Conservation (phyloP, 2,113 vertebrate genomes). For the Caranx melampygus region DNA sequence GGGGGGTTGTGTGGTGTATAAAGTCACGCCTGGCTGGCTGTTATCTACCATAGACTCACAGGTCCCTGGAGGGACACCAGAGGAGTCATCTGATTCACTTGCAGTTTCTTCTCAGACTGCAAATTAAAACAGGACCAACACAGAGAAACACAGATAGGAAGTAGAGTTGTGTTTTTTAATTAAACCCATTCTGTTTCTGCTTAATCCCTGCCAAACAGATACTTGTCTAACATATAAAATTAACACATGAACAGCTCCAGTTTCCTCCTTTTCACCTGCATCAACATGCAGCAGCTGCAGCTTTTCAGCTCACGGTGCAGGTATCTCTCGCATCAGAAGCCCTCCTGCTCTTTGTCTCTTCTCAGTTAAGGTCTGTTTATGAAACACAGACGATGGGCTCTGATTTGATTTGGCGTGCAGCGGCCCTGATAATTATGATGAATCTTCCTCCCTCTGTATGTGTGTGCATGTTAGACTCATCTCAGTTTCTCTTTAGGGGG, state of each 20-base stretch:
- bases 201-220: constrained; percentile 62
- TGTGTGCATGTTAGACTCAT: constrained; percentile 2
- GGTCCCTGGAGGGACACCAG: constrained; percentile 75
- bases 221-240: constrained; percentile 51
- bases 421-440: constrained; percentile 78
- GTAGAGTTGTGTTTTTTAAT: constrained; percentile 50
- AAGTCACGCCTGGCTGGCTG: constrained; percentile 74
- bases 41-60: constrained; percentile 75
- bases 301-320: constrained; percentile 28
- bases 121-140: constrained; percentile 75
- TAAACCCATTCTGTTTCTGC: constrained; percentile 65
- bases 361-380: constrained; percentile 65
- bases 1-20: constrained; percentile 12
- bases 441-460: constrained; percentile 55
- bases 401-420: constrained; percentile 73
- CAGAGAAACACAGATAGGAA: constrained; percentile 54
- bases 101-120: constrained; percentile 65
- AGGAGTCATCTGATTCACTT: constrained; percentile 76
- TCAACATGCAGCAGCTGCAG: constrained; percentile 53
- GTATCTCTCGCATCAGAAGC: constrained; percentile 41
- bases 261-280: constrained; percentile 25
- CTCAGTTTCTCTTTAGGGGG: constrained; percentile 26
- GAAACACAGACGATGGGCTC: constrained; percentile 59
- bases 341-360: constrained; percentile 52
- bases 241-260: constrained; percentile 39